Conservation (phyloP, 2,888 invertebrate species). For the Aquatica leii region DNA sequence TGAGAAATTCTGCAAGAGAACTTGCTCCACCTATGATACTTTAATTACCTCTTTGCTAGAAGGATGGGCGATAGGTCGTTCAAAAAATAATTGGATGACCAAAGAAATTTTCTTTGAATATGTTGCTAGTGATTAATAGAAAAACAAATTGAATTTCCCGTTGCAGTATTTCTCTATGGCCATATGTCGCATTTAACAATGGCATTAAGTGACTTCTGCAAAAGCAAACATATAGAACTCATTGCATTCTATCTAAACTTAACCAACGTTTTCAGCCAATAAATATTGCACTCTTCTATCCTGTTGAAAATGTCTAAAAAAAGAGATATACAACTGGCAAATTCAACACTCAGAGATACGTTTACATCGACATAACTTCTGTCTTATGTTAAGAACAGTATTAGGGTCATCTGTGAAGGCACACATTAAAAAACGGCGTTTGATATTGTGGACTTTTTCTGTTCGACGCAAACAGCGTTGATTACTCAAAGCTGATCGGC, state of each 20-base stretch:
- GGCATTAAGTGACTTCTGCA: conserved; percentile 54
- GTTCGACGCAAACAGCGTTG: not conserved
- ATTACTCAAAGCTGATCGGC: not conserved
- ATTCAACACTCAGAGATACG: not conserved
- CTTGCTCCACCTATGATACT: conserved; percentile 39
- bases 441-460: not conserved
- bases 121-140: conserved; percentile 34
- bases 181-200: conserved; percentile 55
- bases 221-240: conserved; percentile 52
- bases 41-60: conserved; percentile 34
- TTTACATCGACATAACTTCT: conserved; percentile 5
- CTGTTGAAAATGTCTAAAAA: not conserved
- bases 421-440: not conserved
- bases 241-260: conserved; percentile 25
- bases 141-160: conserved; percentile 50
- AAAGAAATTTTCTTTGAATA: conserved; percentile 40
- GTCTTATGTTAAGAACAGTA: not conserved
- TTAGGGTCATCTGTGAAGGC: not conserved
- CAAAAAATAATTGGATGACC: conserved; percentile 44
- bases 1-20: conserved; percentile 36
- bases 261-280: not conserved
- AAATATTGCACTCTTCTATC: not conserved
- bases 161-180: conserved; percentile 56
- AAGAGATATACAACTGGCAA: not conserved
- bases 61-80: conserved; percentile 39